Evolutionary conservation across 2,797 vertebrate genomes (phyloP), one percentile per base, ranked within the genome.

Genomic region (Galagoides demidoff): DNA sequence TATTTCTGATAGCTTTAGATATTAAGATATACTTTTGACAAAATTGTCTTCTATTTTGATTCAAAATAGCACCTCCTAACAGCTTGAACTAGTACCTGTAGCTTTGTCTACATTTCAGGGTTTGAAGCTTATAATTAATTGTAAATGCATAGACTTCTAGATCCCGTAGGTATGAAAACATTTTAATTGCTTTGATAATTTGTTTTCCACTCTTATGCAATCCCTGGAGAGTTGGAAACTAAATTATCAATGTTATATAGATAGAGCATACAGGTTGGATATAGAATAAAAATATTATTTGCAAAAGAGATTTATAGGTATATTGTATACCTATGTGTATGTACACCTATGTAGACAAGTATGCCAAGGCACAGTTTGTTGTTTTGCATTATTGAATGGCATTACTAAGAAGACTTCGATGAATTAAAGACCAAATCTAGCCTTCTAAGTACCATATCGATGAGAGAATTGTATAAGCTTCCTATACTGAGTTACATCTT

Each of bases 101-200:
- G 34, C 20, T 74, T 8, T 95, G 63, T 94, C 89, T 97, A 82
- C 34, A 95, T 88, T 96, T 96, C 74, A 92, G 61, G 49, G 96
- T n/a, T 78, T 79, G 87, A 95, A 97, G 94, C 29, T 93, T 95
- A 97, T 95, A 95, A 96, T 95, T 96, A 89, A 96, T 95, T 96
- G 95, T 85, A 89, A 97, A 97, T 97, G 55, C 86, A 94, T 20
- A 66, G 37, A 94, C 90, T 94, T 96, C 85, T 95, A 95, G 52
- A 45, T 95, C 61, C 49, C 84, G 37, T 95, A 94, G 89, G 31
- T 97, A 93, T 93, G 87, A 95, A 92, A 97, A 95, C 59, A 97
- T 93, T 95, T 83, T 97, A 96, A 97, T 95, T 96, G 82, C 89
- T 82, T 78, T 94, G 95, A 85, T 93, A 95, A 97, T 95, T 96